Base-by-base conservation (phyloP, 2,888 invertebrate species). In the Catocala nupta region DNA sequence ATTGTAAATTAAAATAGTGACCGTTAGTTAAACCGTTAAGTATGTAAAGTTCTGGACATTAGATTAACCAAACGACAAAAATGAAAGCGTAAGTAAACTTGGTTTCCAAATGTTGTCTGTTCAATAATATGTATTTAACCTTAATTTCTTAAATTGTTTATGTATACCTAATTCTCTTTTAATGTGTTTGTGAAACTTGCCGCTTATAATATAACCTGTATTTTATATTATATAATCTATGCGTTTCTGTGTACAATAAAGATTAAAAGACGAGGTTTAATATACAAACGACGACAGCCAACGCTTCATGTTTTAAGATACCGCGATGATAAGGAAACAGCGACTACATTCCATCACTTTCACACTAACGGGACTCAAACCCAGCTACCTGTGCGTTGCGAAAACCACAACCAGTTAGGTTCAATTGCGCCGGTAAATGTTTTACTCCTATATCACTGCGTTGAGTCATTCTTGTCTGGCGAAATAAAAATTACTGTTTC, bases 361-460 rank as follows among this genome's bases (percentile, higher is more conserved):
- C 75, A 52, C 75, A 64, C 63, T 77, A 77, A 71, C 72, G 73
- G 72, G 68, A 71, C 55, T 63, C 65, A 52, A 75, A 75, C 72
- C 65, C 51, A 51, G 39, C 25, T 16, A 56, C 33, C 56, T 59
- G 51, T 55, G 45, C 59, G 50, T 74, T 77, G 70, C 75, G 65
- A 77, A 71, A 77, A 70, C 72, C 58, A 47, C 75, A 68, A 52
- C 54, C 49, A 47, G 47, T 47, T 47, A 47, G 9, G 16, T 47
- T 9, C 47, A 47, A 47, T 47, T 47, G 47, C 47, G 47, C 8
- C 47, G 16, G 16, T 10, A 7, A 16, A 47, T 16, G 16, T 16
- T 47, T 47, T 47, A 16, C 47, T 16, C 36, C 9, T 39, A 7
- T 13, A 5, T 11, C 16, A 10, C 16, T 16, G 4, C 16, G 16